These are phyloP conservation scores for Pseudopleuronectes americanus DNA, from an alignment of 2,797 vertebrate species.

Conservation along the genomic window DNA sequence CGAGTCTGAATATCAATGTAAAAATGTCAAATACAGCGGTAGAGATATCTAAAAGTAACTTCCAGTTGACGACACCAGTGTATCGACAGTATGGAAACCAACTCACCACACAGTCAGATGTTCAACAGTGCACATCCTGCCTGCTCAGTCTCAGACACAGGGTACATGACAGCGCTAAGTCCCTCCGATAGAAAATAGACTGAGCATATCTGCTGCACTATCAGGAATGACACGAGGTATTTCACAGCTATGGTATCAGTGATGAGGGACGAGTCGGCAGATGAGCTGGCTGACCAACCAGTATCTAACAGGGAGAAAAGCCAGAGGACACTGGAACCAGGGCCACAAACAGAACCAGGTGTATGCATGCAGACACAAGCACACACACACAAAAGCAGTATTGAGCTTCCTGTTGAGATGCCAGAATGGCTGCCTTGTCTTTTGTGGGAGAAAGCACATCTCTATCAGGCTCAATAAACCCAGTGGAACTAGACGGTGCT, in stretches of 20 bases:
- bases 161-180: slow-evolving; percentile 40
- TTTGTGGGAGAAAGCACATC: slow-evolving; percentile 51
- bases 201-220: slow-evolving; percentile 31
- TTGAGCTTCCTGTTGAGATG: slow-evolving; percentile 30
- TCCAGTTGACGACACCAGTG: neutral
- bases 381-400: slow-evolving; percentile 2
- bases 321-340: neutral
- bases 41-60: neutral
- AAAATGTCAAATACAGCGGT: too few relatives aligned
- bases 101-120: slow-evolving; percentile 16
- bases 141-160: slow-evolving; percentile 42
- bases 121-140: slow-evolving; percentile 36
- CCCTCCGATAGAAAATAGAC: slow-evolving; percentile 38
- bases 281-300: slow-evolving; percentile 19
- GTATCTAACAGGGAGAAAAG: slow-evolving; percentile 17
- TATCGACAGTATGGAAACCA: neutral
- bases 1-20: too few relatives aligned
- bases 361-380: too few relatives aligned
- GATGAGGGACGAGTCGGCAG: slow-evolving; percentile 34
- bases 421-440: slow-evolving; percentile 41
- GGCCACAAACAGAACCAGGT: too few relatives aligned
- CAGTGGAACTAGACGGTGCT: slow-evolving; percentile 49
- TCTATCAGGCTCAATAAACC: slow-evolving; percentile 55
- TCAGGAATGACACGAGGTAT: slow-evolving; percentile 39
- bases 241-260: slow-evolving; percentile 35